Evolutionary conservation across 2,797 vertebrate genomes (phyloP), one percentile per base, ranked within the genome.

Genomic region (Darevskia mixta): DNA sequence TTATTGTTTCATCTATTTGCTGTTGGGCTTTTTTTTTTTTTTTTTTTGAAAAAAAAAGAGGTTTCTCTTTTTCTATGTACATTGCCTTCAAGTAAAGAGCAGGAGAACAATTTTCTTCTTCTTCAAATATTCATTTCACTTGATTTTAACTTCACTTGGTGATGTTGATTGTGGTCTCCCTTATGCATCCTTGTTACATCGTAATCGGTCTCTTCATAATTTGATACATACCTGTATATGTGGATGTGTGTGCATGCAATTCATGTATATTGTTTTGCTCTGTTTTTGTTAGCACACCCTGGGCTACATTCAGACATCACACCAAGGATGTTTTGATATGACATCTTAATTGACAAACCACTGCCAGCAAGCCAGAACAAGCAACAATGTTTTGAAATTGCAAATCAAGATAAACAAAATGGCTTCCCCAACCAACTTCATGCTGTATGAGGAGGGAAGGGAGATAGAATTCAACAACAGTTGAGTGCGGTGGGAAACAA

Each of bases 81-180:
- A 9, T 66, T 87, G 86, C 84, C 69, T 2, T 88, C 1, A 55
- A 80, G 11, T 1, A 82, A 32, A 61, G 41, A 11, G 5, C 25
- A 23, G 38, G 32, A 15, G 32, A 73, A 5, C 66, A 77, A 86
- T 55, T 61, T 11, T 17, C 58, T 75, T 17, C 58, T 73, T 2
- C 20, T n/a, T n/a, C 7, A 84, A 83, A 72, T 3, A 83, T 83
- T 90, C 73, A 1, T 29, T 87, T 92, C 23, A 61, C 8, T 83
- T 7, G 76, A 0, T 84, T 91, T n/a, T 58, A 61, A 72, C 23
- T 78, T n/a, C 10, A 13, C 9, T 3, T 45, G 2, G 4, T 35
- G 75, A 35, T 55, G 25, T 64, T 64, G 20, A 64, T 23, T 64
- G 6, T 23, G 5, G 8, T 66, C 27, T 67, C 15, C 29, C 11